A percentile compares a stretch with the other conserved stretches of the same genome.
phyloP scores from a whole-genome alignment of 1,140 invertebrate species.

The Lethrus apterus region DNA sequence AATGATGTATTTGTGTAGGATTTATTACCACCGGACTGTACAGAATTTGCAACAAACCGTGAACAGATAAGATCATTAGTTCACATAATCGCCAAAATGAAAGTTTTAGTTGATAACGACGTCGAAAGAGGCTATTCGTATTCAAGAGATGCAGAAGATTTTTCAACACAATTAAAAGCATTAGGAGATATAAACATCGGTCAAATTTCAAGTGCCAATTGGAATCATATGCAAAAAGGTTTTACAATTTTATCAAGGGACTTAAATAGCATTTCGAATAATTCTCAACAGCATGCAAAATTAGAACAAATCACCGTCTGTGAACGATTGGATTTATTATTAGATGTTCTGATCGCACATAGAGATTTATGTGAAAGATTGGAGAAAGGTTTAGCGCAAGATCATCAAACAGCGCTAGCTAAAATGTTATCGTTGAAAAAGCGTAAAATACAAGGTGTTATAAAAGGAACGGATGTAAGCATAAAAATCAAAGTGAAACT shows the following conservation, averaged over 20 bases:
- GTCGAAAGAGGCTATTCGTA: slow-evolving; percentile 42
- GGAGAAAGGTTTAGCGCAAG: slow-evolving; percentile 59
- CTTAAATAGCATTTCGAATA: slow-evolving; percentile 31
- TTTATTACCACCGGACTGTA: slow-evolving; percentile 48
- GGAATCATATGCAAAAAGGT: slow-evolving; percentile 47
- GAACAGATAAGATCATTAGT: slow-evolving; percentile 47
- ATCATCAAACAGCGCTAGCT: slow-evolving; percentile 60
- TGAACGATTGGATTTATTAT: slow-evolving; percentile 54
- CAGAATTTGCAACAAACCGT: slow-evolving; percentile 46
- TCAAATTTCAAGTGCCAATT: slow-evolving; percentile 42
- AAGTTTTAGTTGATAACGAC: slow-evolving; percentile 47
- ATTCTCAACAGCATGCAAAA: slow-evolving; percentile 31
- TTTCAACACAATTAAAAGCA: slow-evolving; percentile 37
- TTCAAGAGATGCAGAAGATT: slow-evolving; percentile 46
- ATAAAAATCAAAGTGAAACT: too few species aligned
- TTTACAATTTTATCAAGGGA: slow-evolving; percentile 40
- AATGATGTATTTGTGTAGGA: slow-evolving; percentile 33
- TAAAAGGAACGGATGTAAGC: slow-evolving; percentile 52
- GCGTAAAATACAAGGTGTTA: slow-evolving; percentile 61
- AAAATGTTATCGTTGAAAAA: slow-evolving; percentile 65
- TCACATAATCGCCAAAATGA: slow-evolving; percentile 42
- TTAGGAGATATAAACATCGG: slow-evolving; percentile 32
- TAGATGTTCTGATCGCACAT: slow-evolving; percentile 57
- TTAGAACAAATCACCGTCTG: slow-evolving; percentile 48
- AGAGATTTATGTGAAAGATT: slow-evolving; percentile 62